Conservation (phyloP, 2,888 invertebrate genomes). For the Lepetodrilus schrolli region DNA sequence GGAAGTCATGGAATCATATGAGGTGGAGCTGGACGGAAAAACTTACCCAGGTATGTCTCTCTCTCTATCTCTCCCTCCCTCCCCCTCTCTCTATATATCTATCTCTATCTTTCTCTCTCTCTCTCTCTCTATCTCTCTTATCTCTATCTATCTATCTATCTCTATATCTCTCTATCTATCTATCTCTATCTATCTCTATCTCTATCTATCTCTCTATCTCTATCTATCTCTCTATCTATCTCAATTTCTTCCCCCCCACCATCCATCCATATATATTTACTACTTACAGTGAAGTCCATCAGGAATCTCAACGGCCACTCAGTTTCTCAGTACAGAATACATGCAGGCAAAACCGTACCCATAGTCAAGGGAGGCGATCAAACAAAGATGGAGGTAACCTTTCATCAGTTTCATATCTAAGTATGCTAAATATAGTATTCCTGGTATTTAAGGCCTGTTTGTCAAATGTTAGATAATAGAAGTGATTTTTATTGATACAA, state of each 20-base stretch:
- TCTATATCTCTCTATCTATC: neutral
- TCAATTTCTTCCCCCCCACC: too few species aligned
- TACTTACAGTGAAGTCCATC: conserved; percentile 90
- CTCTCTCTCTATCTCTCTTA: neutral
- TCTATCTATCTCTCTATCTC: neutral
- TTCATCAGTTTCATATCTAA: too few species aligned
- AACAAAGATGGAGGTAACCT: conserved; percentile 89
- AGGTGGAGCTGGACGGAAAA: conserved; percentile 96
- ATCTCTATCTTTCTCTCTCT: neutral
- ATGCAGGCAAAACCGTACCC: conserved; percentile 98
- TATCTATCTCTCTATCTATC: neutral
- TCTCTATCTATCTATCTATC: too few species aligned
- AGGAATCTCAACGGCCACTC: conserved; percentile 99
- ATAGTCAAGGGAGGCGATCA: conserved; percentile 99
- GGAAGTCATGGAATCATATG: conserved; percentile 99
- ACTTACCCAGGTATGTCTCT: conserved; percentile 83
- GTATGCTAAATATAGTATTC: too few species aligned
- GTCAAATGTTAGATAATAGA: too few species aligned
- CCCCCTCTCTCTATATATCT: neutral
- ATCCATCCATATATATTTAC: too few species aligned
- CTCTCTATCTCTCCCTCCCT: neutral
- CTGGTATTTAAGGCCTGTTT: too few species aligned
- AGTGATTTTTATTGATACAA: too few species aligned
- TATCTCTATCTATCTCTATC: neutral
- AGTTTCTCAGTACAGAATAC: conserved; percentile 95